These are phyloP conservation scores for Harpagoxenus sublaevis DNA, from an alignment of 2,888 invertebrate species.

Conservation along the genomic window DNA sequence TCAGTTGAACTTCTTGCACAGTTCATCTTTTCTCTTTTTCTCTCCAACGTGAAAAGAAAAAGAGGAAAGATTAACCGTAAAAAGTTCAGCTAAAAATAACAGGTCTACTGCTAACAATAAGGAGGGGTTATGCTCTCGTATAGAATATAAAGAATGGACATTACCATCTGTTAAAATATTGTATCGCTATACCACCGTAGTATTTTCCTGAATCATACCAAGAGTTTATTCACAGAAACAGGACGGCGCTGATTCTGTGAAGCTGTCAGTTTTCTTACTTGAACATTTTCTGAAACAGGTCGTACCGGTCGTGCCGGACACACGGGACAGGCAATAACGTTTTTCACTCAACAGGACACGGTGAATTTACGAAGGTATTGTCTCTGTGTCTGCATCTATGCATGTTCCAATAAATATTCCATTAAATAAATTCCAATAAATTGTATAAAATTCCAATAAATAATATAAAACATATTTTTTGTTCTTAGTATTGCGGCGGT, in stretches of 20 bases:
- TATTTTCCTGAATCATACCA: not conserved
- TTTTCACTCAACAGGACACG: slow-evolving; percentile 97
- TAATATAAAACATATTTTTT: slow-evolving; percentile 24
- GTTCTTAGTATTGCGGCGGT: slow-evolving; percentile 94
- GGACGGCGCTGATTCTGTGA: not conserved
- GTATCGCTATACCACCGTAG: not conserved
- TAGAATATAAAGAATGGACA: slow-evolving; percentile 1
- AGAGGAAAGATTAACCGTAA: too few species aligned
- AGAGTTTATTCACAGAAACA: not conserved
- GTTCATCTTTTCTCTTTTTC: too few species aligned
- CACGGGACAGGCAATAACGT: slow-evolving; percentile 95
- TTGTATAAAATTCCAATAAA: not conserved
- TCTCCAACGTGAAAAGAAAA: too few species aligned
- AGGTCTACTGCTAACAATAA: not conserved
- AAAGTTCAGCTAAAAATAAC: too few species aligned
- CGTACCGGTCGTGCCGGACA: slow-evolving; percentile 98
- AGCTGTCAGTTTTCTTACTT: not conserved
- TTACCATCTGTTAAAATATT: slow-evolving; percentile 1
- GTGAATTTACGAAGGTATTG: slow-evolving; percentile 92
- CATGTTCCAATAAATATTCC: not conserved
- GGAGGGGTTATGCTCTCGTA: not conserved
- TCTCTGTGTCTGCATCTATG: too few species aligned
- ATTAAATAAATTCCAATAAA: too few species aligned
- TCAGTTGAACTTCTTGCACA: too few species aligned
- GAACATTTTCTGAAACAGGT: slow-evolving; percentile 87